These are phyloP conservation scores for Palloptera scutellata DNA, from an alignment of 2,888 invertebrate species.

Conservation along the genomic window DNA sequence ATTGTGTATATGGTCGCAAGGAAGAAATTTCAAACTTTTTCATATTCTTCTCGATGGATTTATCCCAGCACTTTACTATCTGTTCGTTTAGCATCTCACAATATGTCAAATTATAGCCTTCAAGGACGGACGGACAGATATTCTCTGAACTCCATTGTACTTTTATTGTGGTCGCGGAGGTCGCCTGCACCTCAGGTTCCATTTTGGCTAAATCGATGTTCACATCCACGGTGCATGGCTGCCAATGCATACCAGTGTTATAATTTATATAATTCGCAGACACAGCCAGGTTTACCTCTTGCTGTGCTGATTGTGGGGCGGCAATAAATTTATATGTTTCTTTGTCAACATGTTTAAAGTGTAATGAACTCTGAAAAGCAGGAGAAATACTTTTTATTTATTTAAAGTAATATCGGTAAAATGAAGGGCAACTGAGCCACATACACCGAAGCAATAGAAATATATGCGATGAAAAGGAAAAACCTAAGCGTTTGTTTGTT, in stretches of 20 bases:
- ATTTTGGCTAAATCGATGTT: conserved; percentile 56
- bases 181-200: conserved; percentile 50
- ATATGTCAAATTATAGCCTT: conserved; percentile 79
- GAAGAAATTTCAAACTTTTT: conserved; percentile 68
- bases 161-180: conserved; percentile 64
- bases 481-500: no score
- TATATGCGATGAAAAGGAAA: no score
- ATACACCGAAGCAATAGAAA: no score
- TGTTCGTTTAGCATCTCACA: conserved; percentile 66
- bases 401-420: background rate
- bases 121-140: conserved; percentile 75
- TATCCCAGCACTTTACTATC: background rate
- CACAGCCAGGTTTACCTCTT: conserved; percentile 73
- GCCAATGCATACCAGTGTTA: conserved; percentile 88
- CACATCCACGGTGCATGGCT: conserved; percentile 68
- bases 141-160: conserved; percentile 82
- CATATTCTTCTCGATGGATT: conserved; percentile 42
- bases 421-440: no score
- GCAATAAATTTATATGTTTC: conserved; percentile 55
- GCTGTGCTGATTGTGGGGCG: conserved; percentile 61
- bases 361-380: conserved; percentile 67
- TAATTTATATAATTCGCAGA: conserved; percentile 74
- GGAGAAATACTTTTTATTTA: conserved; percentile 9
- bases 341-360: conserved; percentile 68
- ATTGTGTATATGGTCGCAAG: conserved; percentile 78